A percentile compares a stretch with the other conserved stretches of the same genome.
These are phyloP conservation scores for Lanius collurio DNA, from an alignment of 2,113 vertebrate species.

Conservation along the genomic window DNA sequence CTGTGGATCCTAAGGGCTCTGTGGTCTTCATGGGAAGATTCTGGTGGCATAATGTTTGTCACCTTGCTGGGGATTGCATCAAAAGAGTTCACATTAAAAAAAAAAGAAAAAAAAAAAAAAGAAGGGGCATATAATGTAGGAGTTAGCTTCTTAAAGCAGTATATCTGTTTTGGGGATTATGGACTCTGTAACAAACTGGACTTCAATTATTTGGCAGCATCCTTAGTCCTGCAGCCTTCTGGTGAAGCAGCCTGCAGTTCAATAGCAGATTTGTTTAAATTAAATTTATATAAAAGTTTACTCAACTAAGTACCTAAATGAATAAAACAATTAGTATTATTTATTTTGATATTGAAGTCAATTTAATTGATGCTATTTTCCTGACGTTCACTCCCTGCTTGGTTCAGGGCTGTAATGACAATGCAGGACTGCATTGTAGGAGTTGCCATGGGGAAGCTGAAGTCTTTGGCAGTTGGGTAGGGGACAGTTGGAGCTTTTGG, in stretches of 20 bases:
- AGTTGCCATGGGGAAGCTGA: constrained; percentile 64
- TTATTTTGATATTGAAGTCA: constrained; percentile 54
- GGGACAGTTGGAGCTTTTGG: constrained; percentile 66
- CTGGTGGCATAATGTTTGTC: neutral
- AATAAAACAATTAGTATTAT: constrained; percentile 57
- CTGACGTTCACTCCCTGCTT: neutral
- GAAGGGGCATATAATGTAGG: neutral
- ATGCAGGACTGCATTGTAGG: constrained; percentile 12
- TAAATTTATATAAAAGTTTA: constrained; percentile 53
- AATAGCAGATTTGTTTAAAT: constrained; percentile 57
- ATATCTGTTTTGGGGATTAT: neutral
- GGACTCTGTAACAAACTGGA: constrained; percentile 4
- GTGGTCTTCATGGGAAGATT: neutral
- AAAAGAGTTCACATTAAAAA: neutral
- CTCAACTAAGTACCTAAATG: constrained; percentile 55
- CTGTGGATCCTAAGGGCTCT: neutral
- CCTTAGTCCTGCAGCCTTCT: constrained; percentile 31
- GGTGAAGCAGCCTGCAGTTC: constrained; percentile 18
- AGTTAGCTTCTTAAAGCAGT: neutral
- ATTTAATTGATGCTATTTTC: constrained; percentile 49
- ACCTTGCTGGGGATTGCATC: neutral
- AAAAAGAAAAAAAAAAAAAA: neutral
- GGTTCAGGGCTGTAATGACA: neutral
- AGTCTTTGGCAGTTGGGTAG: constrained; percentile 52
- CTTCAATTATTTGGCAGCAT: constrained; percentile 12